Percentiles rank a stretch among this genome's conserved stretches.
Evolutionary conservation across 1,140 invertebrate species (phyloP).

Genomic region (Dryas iulia): DNA sequence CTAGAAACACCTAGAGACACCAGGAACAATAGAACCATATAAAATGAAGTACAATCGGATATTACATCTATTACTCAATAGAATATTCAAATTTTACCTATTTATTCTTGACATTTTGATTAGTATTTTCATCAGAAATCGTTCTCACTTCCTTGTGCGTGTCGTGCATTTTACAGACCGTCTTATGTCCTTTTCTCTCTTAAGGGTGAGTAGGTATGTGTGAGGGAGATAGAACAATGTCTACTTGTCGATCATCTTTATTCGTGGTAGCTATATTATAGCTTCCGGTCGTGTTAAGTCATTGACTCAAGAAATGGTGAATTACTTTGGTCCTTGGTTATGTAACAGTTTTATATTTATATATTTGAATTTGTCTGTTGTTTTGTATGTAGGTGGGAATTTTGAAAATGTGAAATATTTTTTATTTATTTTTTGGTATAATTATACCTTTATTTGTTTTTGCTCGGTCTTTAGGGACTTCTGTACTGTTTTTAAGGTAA

Average conservation of each 20-base stretch:
- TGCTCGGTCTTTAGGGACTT: no score
- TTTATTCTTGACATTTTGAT: constrained; percentile 46
- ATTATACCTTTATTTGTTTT: no score
- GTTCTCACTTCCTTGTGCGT: constrained; percentile 72
- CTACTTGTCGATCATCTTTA: constrained; percentile 76
- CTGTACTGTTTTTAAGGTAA: no score
- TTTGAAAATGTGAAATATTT: no score
- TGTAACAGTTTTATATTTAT: constrained; percentile 2
- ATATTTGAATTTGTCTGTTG: background rate
- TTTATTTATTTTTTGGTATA: no score
- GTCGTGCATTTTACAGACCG: constrained; percentile 58
- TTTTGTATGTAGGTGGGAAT: background rate
- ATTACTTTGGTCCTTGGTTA: constrained; percentile 21
- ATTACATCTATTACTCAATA: constrained; percentile 36
- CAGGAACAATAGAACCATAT: background rate
- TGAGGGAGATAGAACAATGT: constrained; percentile 44
- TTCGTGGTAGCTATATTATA: constrained; percentile 68
- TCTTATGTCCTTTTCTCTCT: constrained; percentile 38
- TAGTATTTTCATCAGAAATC: constrained; percentile 74
- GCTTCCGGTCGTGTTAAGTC: constrained; percentile 69
- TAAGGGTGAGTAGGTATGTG: constrained; percentile 17
- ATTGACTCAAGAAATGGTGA: constrained; percentile 55
- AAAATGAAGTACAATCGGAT: constrained; percentile 27
- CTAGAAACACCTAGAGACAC: background rate
- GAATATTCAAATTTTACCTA: constrained; percentile 49